phyloP scores from a whole-genome alignment of 2,113 vertebrate species.

The Tiliqua scincoides region DNA sequence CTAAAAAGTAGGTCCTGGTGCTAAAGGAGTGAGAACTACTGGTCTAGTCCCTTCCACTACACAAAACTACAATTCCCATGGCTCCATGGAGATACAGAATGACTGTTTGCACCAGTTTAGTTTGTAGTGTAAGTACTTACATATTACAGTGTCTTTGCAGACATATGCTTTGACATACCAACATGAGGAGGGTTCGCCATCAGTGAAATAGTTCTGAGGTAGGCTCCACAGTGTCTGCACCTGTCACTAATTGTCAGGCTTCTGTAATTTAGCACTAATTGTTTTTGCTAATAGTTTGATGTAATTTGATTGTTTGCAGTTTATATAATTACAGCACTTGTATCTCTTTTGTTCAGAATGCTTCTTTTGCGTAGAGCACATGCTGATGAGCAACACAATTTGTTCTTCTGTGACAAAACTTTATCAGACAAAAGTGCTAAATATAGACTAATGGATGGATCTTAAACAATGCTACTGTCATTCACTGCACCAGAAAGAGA shows the following conservation, averaged over 20 bases:
- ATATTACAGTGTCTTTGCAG: not conserved
- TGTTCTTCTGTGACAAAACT: conserved; percentile 46
- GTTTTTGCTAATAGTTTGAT: conserved; percentile 51
- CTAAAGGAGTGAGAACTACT: too few species aligned
- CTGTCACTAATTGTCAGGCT: conserved; percentile 19
- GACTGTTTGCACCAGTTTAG: too few species aligned
- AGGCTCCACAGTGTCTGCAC: conserved; percentile 1
- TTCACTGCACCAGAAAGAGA: conserved; percentile 25
- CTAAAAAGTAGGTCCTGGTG: too few species aligned
- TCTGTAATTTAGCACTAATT: conserved; percentile 41
- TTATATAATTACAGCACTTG: conserved; percentile 43
- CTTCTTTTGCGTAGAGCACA: conserved; percentile 27
- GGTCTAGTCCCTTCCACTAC: too few species aligned
- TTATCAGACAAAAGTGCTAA: conserved; percentile 33
- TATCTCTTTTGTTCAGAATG: conserved; percentile 39
- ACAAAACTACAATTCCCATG: not conserved
- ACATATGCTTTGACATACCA: not conserved
- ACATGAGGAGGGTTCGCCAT: not conserved
- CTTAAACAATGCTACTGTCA: conserved; percentile 17
- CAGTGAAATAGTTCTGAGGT: not conserved
- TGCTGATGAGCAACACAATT: conserved; percentile 9
- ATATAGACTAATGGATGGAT: conserved; percentile 24
- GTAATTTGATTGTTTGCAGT: conserved; percentile 33
- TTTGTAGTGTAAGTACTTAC: too few species aligned
- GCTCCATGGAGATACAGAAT: not conserved